A percentile compares a stretch with the other conserved stretches of the same genome.
These are phyloP conservation scores for Malurus splendens DNA, from an alignment of 2,797 vertebrate species.

Conservation along the genomic window DNA sequence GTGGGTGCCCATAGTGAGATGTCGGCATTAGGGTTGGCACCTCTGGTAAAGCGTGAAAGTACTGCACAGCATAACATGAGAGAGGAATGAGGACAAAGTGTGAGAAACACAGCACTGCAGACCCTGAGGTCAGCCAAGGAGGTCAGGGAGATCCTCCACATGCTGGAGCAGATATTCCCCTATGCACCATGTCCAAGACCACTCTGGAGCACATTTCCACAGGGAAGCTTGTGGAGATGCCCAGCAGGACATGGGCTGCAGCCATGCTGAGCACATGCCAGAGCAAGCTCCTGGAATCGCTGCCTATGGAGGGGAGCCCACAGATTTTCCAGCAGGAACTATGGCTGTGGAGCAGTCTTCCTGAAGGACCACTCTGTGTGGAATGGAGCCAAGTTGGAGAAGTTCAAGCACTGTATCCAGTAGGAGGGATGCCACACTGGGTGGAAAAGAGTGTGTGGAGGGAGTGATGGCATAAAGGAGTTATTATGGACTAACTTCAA, in stretches of 20 bases:
- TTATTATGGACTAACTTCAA: background rate
- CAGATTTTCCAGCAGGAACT: background rate
- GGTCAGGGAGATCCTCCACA: background rate
- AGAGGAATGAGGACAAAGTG: background rate
- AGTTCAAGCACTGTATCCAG: background rate
- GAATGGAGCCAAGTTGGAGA: fast-evolving
- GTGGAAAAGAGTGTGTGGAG: background rate
- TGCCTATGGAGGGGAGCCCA: fast-evolving
- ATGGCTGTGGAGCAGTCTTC: fast-evolving
- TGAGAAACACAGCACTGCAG: background rate
- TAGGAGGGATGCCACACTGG: background rate
- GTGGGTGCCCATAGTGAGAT: background rate
- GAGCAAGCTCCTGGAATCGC: fast-evolving
- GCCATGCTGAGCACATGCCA: background rate
- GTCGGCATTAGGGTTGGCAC: fast-evolving
- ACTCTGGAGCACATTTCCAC: background rate
- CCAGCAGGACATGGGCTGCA: background rate
- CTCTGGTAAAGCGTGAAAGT: background rate
- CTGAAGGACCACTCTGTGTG: background rate
- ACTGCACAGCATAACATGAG: background rate
- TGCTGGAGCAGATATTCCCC: background rate
- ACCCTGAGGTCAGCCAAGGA: background rate
- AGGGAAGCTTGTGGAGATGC: background rate
- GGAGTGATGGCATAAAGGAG: background rate
- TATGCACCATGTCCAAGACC: fast-evolving